phyloP scores from a whole-genome alignment of 2,113 vertebrate genomes.

The Nycticryphes semicollaris region DNA sequence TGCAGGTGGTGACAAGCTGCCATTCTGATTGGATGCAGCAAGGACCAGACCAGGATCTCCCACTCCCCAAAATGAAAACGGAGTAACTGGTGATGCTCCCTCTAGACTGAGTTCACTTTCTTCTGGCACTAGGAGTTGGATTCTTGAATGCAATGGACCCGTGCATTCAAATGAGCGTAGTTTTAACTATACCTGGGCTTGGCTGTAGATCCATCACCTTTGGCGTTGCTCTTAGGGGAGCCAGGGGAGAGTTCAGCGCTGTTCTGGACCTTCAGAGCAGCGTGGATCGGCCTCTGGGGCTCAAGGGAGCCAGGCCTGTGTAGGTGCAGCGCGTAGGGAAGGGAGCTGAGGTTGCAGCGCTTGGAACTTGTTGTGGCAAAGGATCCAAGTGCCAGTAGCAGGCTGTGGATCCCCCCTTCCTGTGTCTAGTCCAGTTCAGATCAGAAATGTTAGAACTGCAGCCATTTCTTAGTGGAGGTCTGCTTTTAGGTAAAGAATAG shows the following conservation, averaged over 20 bases:
- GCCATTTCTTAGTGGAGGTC: background rate
- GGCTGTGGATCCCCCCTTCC: background rate
- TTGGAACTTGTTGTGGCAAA: background rate
- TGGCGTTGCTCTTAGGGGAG: background rate
- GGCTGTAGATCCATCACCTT: background rate
- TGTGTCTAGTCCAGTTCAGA: background rate
- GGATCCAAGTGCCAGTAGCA: background rate
- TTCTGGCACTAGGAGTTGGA: background rate
- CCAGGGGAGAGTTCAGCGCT: background rate
- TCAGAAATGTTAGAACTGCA: background rate
- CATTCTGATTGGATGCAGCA: background rate
- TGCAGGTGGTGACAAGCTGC: background rate
- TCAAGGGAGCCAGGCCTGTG: background rate
- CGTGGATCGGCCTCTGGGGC: background rate
- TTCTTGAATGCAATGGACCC: background rate
- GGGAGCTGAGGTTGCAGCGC: background rate
- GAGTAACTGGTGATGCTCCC: background rate
- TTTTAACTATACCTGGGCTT: background rate
- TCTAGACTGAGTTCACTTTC: background rate
- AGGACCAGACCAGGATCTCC: background rate
- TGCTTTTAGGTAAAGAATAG: background rate
- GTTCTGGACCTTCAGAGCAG: background rate
- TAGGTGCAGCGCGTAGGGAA: accelerated
- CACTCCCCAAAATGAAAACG: background rate
- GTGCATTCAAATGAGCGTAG: background rate